Conservation (phyloP, 2,888 invertebrate species). For the Parthenolecanium corni region DNA sequence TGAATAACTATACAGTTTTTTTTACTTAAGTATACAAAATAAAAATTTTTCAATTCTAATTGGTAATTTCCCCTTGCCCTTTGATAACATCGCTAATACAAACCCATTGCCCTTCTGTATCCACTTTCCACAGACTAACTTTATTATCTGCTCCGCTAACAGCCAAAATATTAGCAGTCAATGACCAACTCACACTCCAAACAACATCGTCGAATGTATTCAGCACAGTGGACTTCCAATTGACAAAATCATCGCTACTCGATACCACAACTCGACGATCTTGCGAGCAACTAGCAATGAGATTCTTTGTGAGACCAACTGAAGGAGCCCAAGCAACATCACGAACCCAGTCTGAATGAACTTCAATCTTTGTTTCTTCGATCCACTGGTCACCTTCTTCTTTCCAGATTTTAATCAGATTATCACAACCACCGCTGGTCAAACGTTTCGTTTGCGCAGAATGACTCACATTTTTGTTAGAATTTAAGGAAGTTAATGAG, state of each 20-base stretch:
- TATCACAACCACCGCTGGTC: slow-evolving; percentile 68
- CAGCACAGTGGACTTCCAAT: slow-evolving; percentile 77
- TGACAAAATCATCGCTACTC: slow-evolving; percentile 68
- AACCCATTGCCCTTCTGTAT: slow-evolving; percentile 80
- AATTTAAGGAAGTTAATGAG: slow-evolving; percentile 55
- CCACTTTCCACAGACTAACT: slow-evolving; percentile 87
- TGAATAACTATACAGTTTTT: no score
- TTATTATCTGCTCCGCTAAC: slow-evolving; percentile 98
- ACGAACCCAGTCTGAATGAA: slow-evolving; percentile 97
- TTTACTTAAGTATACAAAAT: no score
- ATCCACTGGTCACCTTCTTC: slow-evolving; percentile 69
- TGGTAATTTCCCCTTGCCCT: slow-evolving; percentile 41
- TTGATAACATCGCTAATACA: slow-evolving; percentile 77
- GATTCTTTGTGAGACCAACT: slow-evolving; percentile 72
- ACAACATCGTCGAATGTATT: slow-evolving; percentile 95
- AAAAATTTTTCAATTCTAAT: no score
- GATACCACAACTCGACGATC: slow-evolving; percentile 76
- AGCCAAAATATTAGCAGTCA: slow-evolving; percentile 92
- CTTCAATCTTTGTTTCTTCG: slow-evolving; percentile 86
- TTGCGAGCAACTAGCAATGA: slow-evolving; percentile 93
- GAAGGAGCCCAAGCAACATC: slow-evolving; percentile 99
- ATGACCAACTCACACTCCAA: slow-evolving; percentile 98
- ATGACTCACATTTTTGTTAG: slow-evolving; percentile 20
- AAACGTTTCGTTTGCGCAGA: slow-evolving; percentile 61
- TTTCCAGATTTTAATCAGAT: slow-evolving; percentile 77